Percentiles rank a stretch among this genome's conserved stretches.
Evolutionary conservation across 2,113 vertebrate genomes (phyloP).

Genomic region (Boulengeromyrus knoepffleri): DNA sequence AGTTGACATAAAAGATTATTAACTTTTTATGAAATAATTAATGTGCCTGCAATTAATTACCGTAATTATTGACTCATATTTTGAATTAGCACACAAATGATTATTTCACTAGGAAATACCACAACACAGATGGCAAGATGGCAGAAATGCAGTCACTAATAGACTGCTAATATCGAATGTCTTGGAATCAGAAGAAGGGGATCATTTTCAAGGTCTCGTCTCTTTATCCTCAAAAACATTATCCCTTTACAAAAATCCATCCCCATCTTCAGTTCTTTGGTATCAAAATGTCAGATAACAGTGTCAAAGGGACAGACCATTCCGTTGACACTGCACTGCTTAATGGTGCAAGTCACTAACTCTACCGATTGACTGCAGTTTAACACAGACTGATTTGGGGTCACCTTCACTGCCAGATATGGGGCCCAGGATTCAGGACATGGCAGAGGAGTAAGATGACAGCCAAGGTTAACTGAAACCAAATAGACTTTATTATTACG

Average conservation of each 20-base stretch:
- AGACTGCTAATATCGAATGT: neutral
- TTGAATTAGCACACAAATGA: neutral
- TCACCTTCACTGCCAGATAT: neutral
- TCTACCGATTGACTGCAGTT: neutral
- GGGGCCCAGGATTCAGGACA: neutral
- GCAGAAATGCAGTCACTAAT: neutral
- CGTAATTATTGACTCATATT: neutral
- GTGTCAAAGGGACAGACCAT: neutral
- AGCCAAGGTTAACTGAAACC: neutral
- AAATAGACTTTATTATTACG: neutral
- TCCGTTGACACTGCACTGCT: neutral
- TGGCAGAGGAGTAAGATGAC: neutral
- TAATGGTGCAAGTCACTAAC: neutral
- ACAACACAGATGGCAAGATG: neutral
- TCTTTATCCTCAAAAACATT: neutral
- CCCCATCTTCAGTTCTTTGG: neutral
- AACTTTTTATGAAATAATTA: neutral
- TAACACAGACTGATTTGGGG: neutral
- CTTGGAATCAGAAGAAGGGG: neutral
- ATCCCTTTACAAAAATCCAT: neutral
- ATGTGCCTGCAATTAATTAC: neutral
- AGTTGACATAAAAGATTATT: neutral
- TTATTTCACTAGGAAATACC: neutral
- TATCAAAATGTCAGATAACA: neutral
- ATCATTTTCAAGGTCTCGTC: neutral